Evolutionary conservation across 2,888 invertebrate genomes (phyloP).

Genomic region (Pelosia muscerda): DNA sequence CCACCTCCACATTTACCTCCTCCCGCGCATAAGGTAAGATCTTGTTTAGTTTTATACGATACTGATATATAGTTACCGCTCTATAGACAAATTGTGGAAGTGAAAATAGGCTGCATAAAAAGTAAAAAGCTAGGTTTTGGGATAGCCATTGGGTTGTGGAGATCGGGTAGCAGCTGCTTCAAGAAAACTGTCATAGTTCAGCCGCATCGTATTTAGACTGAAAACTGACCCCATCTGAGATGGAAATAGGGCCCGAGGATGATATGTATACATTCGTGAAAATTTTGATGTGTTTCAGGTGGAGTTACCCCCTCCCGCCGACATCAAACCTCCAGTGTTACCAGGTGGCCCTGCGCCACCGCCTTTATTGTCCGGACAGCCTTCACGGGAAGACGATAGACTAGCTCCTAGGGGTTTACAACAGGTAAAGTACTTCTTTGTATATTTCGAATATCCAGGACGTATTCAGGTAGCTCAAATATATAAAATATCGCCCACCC

Average conservation of each 20-base stretch:
- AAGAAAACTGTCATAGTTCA: too few species aligned
- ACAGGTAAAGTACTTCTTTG: constrained; percentile 65
- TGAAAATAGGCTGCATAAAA: too few species aligned
- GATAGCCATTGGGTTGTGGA: too few species aligned
- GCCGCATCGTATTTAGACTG: too few species aligned
- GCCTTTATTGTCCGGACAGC: constrained; percentile 69
- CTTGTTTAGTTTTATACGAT: neutral
- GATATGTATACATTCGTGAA: neutral
- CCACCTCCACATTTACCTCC: constrained; percentile 87
- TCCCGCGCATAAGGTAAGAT: constrained; percentile 79
- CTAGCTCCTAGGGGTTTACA: constrained; percentile 80
- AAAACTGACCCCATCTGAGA: too few species aligned
- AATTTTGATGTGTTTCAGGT: constrained; percentile 58
- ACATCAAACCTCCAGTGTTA: constrained; percentile 76
- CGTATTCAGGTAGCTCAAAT: too few species aligned
- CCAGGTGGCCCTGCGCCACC: constrained; percentile 80
- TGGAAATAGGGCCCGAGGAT: too few species aligned
- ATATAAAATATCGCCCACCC: too few species aligned
- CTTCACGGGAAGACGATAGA: constrained; percentile 86
- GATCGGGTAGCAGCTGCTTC: too few species aligned
- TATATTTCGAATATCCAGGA: too few species aligned
- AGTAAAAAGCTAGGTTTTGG: too few species aligned
- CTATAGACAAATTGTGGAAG: too few species aligned
- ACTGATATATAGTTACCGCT: neutral
- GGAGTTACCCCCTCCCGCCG: constrained; percentile 81